A percentile compares a stretch with the other conserved stretches of the same genome.
Evolutionary conservation across 2,113 vertebrate genomes (phyloP).

Genomic region (Oncorhynchus nerka): DNA sequence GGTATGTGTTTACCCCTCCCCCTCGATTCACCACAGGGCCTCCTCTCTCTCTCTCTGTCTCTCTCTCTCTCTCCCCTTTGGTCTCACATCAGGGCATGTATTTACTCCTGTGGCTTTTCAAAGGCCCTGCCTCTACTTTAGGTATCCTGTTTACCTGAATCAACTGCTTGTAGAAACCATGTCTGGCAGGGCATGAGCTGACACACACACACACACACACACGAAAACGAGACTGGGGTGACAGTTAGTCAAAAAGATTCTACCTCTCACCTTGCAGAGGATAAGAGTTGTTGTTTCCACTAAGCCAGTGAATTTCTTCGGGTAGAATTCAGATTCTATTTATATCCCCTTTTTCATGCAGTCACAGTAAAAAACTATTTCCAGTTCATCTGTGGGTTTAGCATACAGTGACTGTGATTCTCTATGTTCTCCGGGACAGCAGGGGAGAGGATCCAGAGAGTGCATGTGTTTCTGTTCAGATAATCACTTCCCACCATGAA

Average conservation of each 20-base stretch:
- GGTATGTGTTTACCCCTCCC: neutral
- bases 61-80: neutral
- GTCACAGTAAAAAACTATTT: neutral
- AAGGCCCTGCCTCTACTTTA: conserved; percentile 31
- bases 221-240: neutral
- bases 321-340: neutral
- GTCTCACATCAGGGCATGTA: neutral
- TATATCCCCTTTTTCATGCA: neutral
- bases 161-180: conserved; percentile 36
- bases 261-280: neutral
- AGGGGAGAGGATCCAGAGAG: neutral
- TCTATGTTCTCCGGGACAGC: neutral
- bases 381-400: neutral
- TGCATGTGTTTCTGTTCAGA: conserved; percentile 13
- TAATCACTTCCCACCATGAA: conserved; percentile 15
- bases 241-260: neutral
- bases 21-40: neutral
- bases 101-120: conserved; percentile 43
- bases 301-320: neutral
- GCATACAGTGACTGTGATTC: neutral
- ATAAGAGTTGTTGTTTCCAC: conserved; percentile 1
- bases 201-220: neutral
- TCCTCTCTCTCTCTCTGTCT: neutral
- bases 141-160: conserved; percentile 58
- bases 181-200: neutral